Base-by-base conservation (phyloP, 2,888 invertebrate genomes). In the Heliconius cydno region DNA sequence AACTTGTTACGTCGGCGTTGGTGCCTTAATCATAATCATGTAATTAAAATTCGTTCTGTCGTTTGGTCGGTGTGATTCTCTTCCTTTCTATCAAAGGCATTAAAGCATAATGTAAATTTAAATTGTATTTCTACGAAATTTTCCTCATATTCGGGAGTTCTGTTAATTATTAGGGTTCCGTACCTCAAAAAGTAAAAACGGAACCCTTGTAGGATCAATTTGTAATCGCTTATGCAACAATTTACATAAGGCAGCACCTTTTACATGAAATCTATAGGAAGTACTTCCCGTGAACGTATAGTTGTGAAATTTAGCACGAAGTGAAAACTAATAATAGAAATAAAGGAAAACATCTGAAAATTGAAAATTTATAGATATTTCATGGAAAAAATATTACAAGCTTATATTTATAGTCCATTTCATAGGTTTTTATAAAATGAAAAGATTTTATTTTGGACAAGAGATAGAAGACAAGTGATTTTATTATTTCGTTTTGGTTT, bases 1-100 rank as follows among this genome's bases (percentile, higher is more conserved):
- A 79, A 57, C 73, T 70, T 65, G 76, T 77, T 77, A 72, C 71
- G 30, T 71, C 70, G 78, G 63, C 25, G 52, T 25, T 30, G 30
- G 34, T 77, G 75, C 74, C 72, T 79, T 65, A 80, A 79, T 79
- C 73, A 76, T 77, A 80, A 80, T 80, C 68, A 70, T 70, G 76
- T 79, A 81, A 82, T 81, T 79, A 82, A 30, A 76, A 76, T 76
- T 78, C 80, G 71, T 74, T 70, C 66, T 63, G 60, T 80, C 75
- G 19, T 68, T 66, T 71, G 34, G 76, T 80, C 52, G 34, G 63
- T 34, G 63, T 67, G 25, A 71, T 30, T 12, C 6, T 30, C 13
- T 34, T 63, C 12, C 65, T 38, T 65, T 28, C 65, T 46, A 66
- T 22, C 46, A 75, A 63, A 63, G 25, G n/a, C 22, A 30, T 6